Percentiles rank a stretch among this genome's conserved stretches.
These are phyloP conservation scores for Idris sp. DNA, from an alignment of 1,140 invertebrate species.

Conservation along the genomic window DNA sequence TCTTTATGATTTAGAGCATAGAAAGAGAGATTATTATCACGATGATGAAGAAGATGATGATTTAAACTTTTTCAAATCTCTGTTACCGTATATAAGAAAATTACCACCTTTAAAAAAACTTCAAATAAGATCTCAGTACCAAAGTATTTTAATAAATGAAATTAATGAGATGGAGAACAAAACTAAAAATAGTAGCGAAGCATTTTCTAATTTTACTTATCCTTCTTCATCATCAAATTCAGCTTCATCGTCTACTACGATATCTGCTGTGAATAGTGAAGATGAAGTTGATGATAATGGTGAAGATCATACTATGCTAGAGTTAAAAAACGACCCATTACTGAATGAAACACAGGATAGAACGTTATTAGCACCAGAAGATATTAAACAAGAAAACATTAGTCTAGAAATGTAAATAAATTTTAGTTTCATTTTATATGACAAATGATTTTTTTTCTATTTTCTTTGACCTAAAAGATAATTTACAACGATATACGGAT, in stretches of 20 bases:
- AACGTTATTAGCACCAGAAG: slow-evolving; percentile 12
- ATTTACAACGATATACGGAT: no score
- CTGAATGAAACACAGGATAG: slow-evolving; percentile 5
- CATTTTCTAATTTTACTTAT: slow-evolving; percentile 53
- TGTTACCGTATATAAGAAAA: slow-evolving; percentile 52
- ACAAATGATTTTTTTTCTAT: no score
- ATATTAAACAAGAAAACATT: slow-evolving; percentile 16
- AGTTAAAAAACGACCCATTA: neutral
- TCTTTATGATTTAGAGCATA: slow-evolving; percentile 37
- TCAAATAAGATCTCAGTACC: slow-evolving; percentile 47
- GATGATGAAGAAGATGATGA: slow-evolving; percentile 52
- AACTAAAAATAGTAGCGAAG: slow-evolving; percentile 26
- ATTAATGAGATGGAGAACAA: slow-evolving; percentile 46
- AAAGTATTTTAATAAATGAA: slow-evolving; percentile 53
- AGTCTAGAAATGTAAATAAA: slow-evolving; percentile 21
- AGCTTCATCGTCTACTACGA: slow-evolving; percentile 28
- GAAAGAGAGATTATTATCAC: slow-evolving; percentile 16
- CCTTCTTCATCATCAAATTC: slow-evolving; percentile 44
- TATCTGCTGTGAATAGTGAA: slow-evolving; percentile 41
- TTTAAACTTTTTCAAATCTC: slow-evolving; percentile 51
- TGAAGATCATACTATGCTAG: neutral
- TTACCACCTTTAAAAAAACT: slow-evolving; percentile 54
- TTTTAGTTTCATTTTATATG: no score
- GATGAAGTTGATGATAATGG: slow-evolving; percentile 24
- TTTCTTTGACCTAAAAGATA: no score